Evolutionary conservation across 2,113 vertebrate species (phyloP), one percentile per base, ranked within the genome.

Genomic region (Podarcis raffonei): DNA sequence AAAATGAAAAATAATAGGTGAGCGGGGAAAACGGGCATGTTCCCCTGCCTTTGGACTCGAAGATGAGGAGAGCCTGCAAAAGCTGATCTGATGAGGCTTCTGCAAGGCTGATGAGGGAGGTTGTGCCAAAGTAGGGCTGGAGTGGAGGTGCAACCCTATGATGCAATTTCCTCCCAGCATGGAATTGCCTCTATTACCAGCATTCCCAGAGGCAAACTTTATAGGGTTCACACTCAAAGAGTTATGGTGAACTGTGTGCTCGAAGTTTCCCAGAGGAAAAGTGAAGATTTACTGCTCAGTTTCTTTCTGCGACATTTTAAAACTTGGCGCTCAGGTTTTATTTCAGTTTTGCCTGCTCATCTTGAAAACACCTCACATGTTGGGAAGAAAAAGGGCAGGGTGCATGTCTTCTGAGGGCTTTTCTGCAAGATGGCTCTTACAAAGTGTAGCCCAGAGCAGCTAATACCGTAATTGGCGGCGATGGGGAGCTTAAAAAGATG

Each of bases 271-370:
- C 0, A 15, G 90, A 91, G 89, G 89, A 94, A 90, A 81, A 90
- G 66, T 89, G 86, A 84, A 86, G 89, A 90, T 0, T 8, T 72
- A 91, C 66, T 90, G 85, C 87, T 95, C 83, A 77, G 91, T 94
- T 95, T 94, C 83, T 94, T 94, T 84, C 72, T 93, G 84, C 87
- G 86, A 81, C 80, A 84, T 90, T 93, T 94, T 92, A 88, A 69
- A 78, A 84, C 15, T 23, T 79, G 82, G 82, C 91, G 74, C 86
- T 86, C 80, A 91, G 13, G 86, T 94, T 35, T 84, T 94, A 68
- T 69, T 82, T 90, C 88, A 93, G 83, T 66, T 94, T 87, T 91
- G 81, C 85, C 66, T 92, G 90, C 85, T 87, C 85, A 59, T 89
- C 86, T 93, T 91, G 59, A 85, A 93, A 93, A 90, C 91, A 78